These are phyloP conservation scores for Brienomyrus brachyistius DNA, from an alignment of 2,113 vertebrate genomes.

Conservation along the genomic window DNA sequence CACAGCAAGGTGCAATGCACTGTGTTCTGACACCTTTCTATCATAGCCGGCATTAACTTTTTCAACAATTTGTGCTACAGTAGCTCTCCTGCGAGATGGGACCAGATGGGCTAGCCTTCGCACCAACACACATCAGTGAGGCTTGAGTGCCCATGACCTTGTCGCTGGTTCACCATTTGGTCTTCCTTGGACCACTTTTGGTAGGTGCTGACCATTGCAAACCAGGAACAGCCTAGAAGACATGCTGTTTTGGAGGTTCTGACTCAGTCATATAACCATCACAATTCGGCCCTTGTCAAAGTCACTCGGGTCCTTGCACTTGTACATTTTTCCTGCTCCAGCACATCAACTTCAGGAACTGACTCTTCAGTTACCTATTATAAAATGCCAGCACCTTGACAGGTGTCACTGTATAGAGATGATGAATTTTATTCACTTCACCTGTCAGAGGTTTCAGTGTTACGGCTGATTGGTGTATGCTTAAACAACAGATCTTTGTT, in stretches of 20 bases:
- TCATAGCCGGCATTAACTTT: background rate
- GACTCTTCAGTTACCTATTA: background rate
- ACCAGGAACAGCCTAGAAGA: too few relatives aligned
- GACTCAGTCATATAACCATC: too few relatives aligned
- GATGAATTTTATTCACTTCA: background rate
- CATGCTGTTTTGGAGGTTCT: too few relatives aligned
- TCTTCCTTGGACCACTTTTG: background rate
- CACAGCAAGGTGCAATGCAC: background rate
- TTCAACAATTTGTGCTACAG: background rate
- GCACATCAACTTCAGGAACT: background rate
- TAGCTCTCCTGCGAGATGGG: background rate
- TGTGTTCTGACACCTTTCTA: background rate
- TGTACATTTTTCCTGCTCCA: background rate
- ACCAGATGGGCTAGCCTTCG: background rate
- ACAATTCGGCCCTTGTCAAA: background rate
- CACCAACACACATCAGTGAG: background rate
- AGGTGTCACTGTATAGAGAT: background rate
- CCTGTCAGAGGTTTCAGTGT: background rate
- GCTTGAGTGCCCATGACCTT: background rate
- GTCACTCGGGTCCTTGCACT: background rate
- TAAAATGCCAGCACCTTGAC: background rate
- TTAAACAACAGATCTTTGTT: background rate
- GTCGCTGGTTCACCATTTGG: background rate
- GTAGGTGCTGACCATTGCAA: too few relatives aligned
- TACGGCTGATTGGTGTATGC: background rate